phyloP scores from a whole-genome alignment of 2,797 vertebrate genomes.

The Enteromius fasciolatus region DNA sequence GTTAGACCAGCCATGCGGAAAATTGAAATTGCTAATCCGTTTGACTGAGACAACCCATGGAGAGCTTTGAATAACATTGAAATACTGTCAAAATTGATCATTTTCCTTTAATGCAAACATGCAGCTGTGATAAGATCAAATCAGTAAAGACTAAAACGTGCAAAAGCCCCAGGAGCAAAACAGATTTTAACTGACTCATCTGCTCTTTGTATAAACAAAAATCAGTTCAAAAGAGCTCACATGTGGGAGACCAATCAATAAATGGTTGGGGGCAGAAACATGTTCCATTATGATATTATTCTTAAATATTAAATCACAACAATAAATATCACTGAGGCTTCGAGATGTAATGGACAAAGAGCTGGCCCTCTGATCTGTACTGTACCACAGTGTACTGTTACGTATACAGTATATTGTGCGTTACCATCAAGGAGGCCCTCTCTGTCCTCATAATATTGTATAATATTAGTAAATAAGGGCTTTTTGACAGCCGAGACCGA shows the following conservation, averaged over 20 bases:
- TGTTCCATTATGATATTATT: neutral
- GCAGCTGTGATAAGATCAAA: constrained; percentile 37
- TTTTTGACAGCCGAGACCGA: too few relatives aligned
- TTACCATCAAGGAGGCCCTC: neutral
- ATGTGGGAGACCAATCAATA: constrained; percentile 11
- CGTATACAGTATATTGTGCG: neutral
- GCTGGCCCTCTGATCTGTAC: neutral
- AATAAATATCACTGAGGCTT: neutral
- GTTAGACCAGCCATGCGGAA: constrained; percentile 61
- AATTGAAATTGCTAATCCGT: constrained; percentile 65
- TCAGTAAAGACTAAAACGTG: constrained; percentile 5
- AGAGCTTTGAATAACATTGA: constrained; percentile 42
- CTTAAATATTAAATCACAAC: neutral
- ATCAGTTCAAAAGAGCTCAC: neutral
- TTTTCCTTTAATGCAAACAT: constrained; percentile 27
- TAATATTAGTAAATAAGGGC: neutral
- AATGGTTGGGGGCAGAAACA: constrained; percentile 2
- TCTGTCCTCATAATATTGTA: neutral
- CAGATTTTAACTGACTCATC: constrained; percentile 31
- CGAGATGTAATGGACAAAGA: constrained; percentile 9
- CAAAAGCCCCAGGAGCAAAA: constrained; percentile 26
- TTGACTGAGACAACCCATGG: constrained; percentile 21
- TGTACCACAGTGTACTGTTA: neutral
- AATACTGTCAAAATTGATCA: constrained; percentile 39
- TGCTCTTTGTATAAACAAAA: constrained; percentile 21